Evolutionary conservation across 2,888 invertebrate genomes (phyloP).

Genomic region (Sphaerophoria taeniata): DNA sequence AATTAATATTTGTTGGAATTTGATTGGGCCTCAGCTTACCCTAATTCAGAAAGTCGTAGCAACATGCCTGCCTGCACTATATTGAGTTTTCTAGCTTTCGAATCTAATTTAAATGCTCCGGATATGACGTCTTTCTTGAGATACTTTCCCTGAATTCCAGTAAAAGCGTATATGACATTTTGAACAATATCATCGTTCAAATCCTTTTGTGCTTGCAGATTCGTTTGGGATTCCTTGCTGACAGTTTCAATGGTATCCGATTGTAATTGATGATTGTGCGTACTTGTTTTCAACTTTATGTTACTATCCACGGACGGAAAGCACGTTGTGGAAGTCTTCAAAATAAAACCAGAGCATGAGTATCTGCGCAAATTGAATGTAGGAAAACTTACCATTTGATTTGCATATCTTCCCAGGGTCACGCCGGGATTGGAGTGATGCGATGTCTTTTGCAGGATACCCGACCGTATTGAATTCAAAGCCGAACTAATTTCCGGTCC

Average conservation of each 20-base stretch:
- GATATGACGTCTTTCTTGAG: slow-evolving; percentile 86
- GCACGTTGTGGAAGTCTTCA: slow-evolving; percentile 6
- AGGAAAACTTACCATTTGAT: slow-evolving; percentile 40
- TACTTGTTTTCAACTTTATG: slow-evolving; percentile 44
- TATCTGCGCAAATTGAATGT: background rate
- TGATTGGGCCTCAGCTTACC: slow-evolving; percentile 84
- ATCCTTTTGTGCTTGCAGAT: slow-evolving; percentile 53
- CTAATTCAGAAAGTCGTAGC: slow-evolving; percentile 91
- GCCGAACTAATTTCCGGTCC: slow-evolving; percentile 68
- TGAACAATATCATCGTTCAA: slow-evolving; percentile 85
- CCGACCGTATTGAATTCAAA: slow-evolving; percentile 74
- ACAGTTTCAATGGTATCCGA: slow-evolving; percentile 75
- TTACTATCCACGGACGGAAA: slow-evolving; percentile 25
- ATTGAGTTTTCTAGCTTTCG: slow-evolving; percentile 83
- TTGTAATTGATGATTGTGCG: slow-evolving; percentile 53
- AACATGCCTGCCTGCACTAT: slow-evolving; percentile 87
- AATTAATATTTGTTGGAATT: background rate
- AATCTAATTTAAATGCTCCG: slow-evolving; percentile 86
- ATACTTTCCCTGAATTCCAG: slow-evolving; percentile 93
- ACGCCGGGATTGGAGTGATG: slow-evolving; percentile 40
- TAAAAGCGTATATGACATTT: slow-evolving; percentile 93
- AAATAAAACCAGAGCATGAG: background rate
- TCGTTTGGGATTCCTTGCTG: slow-evolving; percentile 49
- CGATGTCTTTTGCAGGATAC: slow-evolving; percentile 70
- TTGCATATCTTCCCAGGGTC: slow-evolving; percentile 16